These are phyloP conservation scores for Sebastes iracundus DNA, from an alignment of 2,797 vertebrate species.

Conservation along the genomic window DNA sequence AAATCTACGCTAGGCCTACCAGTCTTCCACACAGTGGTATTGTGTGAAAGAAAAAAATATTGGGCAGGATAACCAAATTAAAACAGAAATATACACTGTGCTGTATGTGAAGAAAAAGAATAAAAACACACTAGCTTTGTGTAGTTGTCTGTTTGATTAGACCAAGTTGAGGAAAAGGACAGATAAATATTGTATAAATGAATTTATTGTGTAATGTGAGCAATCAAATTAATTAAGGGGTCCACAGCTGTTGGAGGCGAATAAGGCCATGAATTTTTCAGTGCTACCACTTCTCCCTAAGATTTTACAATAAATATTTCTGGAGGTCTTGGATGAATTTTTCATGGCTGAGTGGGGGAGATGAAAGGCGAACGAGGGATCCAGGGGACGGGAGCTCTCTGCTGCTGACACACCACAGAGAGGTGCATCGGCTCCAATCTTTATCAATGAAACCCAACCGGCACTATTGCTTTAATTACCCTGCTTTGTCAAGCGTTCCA, in stretches of 20 bases:
- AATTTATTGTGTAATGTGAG: constrained; percentile 86
- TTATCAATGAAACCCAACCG: constrained; percentile 80
- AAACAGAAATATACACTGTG: background rate
- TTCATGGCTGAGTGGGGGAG: constrained; percentile 85
- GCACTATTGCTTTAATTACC: constrained; percentile 83
- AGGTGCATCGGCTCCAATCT: constrained; percentile 84
- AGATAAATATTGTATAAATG: constrained; percentile 83
- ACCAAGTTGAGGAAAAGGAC: constrained; percentile 59
- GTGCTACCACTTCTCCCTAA: constrained; percentile 85
- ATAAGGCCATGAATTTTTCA: constrained; percentile 86
- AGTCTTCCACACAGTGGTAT: background rate
- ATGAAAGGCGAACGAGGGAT: constrained; percentile 84
- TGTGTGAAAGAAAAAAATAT: background rate
- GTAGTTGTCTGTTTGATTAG: constrained; percentile 62
- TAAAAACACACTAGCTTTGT: constrained; percentile 20
- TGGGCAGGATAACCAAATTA: background rate
- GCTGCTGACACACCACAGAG: constrained; percentile 82
- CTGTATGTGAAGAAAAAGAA: background rate
- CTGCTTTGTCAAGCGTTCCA: constrained; percentile 76
- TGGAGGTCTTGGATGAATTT: constrained; percentile 89
- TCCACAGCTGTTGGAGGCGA: constrained; percentile 94
- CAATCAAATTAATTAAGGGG: constrained; percentile 97
- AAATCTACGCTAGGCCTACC: background rate
- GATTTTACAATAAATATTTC: constrained; percentile 89
- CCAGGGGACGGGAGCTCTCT: constrained; percentile 76